Evolutionary conservation across 37 sponge, comb jelly and placozoan genomes (phyloP).

Genomic region (Oopsacas minuta): DNA sequence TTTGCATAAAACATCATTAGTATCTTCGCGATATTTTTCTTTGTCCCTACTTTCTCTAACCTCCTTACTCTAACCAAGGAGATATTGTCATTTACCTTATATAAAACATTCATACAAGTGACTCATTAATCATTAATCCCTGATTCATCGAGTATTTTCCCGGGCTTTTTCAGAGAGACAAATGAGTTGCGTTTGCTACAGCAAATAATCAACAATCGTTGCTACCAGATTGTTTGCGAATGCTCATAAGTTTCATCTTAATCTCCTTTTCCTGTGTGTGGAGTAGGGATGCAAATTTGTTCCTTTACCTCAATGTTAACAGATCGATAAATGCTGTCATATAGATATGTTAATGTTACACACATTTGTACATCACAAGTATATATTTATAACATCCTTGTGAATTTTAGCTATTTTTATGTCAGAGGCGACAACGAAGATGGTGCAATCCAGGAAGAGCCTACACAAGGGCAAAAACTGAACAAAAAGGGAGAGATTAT

Average conservation of each 20-base stretch:
- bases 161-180: background rate
- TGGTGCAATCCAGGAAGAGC: too few relatives aligned
- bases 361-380: too few relatives aligned
- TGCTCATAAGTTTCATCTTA: background rate
- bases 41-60: too few relatives aligned
- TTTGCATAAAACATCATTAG: background rate
- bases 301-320: constrained; percentile 6
- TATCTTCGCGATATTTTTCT: background rate
- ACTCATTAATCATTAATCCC: background rate
- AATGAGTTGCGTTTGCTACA: constrained; percentile 17
- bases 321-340: constrained; percentile 17
- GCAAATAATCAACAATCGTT: constrained; percentile 13
- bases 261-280: constrained; percentile 15
- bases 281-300: background rate
- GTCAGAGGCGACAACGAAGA: too few relatives aligned
- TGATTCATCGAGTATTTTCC: background rate
- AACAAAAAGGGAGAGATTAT: too few relatives aligned
- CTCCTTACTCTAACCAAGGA: background rate
- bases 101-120: background rate
- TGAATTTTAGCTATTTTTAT: too few relatives aligned
- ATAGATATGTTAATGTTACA: too few relatives aligned
- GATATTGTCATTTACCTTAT: constrained; percentile 7
- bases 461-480: too few relatives aligned
- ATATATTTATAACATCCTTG: too few relatives aligned
- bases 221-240: constrained; percentile 14